A percentile compares a stretch with the other conserved stretches of the same genome.
Evolutionary conservation across 2,888 invertebrate species (phyloP).

Genomic region (Deladenus siricidicola): DNA sequence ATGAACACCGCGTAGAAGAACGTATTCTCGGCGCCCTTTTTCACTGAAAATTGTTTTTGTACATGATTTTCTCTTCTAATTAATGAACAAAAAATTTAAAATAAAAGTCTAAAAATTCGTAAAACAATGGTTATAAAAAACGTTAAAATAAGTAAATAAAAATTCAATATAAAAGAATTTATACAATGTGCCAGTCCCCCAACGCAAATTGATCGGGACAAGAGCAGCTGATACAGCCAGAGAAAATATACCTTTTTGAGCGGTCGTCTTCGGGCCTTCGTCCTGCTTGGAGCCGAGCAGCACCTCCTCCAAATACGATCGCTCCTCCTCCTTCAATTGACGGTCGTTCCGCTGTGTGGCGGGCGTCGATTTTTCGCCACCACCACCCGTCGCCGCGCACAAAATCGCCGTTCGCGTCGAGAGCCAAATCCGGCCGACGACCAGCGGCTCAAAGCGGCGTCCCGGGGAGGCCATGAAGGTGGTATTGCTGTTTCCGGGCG

Average conservation of each 20-base stretch:
- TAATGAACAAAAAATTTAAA: too few relatives aligned
- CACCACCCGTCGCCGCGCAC: not conserved
- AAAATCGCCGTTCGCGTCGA: too few relatives aligned
- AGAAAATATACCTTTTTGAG: slow-evolving; percentile 32
- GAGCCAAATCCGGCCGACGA: too few relatives aligned
- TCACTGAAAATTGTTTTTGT: too few relatives aligned
- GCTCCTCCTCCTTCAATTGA: not conserved
- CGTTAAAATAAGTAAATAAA: not conserved
- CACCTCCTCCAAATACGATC: slow-evolving; percentile 28
- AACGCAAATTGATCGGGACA: too few relatives aligned
- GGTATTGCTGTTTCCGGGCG: too few relatives aligned
- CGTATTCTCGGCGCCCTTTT: slow-evolving; percentile 41
- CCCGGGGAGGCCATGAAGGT: too few relatives aligned
- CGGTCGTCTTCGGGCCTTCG: slow-evolving; percentile 34
- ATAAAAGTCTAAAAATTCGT: too few relatives aligned
- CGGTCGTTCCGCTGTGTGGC: not conserved
- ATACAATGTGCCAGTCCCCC: not conserved
- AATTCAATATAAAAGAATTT: not conserved
- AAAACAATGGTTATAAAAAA: too few relatives aligned
- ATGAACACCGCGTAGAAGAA: slow-evolving; percentile 40
- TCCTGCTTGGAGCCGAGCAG: slow-evolving; percentile 13
- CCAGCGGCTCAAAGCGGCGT: too few relatives aligned
- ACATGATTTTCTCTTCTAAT: too few relatives aligned
- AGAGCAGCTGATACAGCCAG: too few relatives aligned
- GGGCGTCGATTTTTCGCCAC: not conserved